Conservation (phyloP, 1,140 invertebrate genomes). For the Gyrodactylus bullatarudis region DNA sequence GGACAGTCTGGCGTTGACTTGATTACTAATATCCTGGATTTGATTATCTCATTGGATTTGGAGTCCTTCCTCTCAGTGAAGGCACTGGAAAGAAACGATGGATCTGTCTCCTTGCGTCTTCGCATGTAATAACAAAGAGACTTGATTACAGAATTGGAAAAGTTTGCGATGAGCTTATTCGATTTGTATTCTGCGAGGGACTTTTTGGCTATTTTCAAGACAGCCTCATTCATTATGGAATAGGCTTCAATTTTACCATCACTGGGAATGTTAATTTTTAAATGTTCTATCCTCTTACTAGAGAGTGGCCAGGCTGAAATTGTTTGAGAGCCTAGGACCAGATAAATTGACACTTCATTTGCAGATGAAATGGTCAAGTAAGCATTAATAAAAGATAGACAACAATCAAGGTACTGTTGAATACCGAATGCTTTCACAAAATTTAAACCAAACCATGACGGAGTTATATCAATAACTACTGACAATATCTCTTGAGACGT, state of each 20-base stretch:
- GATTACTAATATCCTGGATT: background rate
- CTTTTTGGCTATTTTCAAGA: background rate
- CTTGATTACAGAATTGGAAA: background rate
- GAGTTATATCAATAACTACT: background rate
- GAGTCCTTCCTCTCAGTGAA: background rate
- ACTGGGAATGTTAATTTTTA: background rate
- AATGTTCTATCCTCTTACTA: background rate
- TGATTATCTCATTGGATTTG: background rate
- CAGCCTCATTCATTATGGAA: background rate
- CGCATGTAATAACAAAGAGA: background rate
- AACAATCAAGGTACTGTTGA: background rate
- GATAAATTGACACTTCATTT: background rate
- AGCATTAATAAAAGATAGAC: background rate
- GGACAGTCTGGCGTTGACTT: slow-evolving; percentile 26
- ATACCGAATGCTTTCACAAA: background rate
- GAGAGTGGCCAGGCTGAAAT: background rate
- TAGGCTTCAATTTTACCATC: background rate
- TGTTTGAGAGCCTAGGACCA: background rate
- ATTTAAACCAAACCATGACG: background rate
- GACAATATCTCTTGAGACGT: background rate
- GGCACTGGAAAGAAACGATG: background rate
- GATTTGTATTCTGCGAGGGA: background rate
- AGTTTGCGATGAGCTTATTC: background rate
- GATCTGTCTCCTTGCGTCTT: background rate
- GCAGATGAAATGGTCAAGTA: background rate